Conservation (phyloP, 2,888 invertebrate species). For the Calephelis perditalis region DNA sequence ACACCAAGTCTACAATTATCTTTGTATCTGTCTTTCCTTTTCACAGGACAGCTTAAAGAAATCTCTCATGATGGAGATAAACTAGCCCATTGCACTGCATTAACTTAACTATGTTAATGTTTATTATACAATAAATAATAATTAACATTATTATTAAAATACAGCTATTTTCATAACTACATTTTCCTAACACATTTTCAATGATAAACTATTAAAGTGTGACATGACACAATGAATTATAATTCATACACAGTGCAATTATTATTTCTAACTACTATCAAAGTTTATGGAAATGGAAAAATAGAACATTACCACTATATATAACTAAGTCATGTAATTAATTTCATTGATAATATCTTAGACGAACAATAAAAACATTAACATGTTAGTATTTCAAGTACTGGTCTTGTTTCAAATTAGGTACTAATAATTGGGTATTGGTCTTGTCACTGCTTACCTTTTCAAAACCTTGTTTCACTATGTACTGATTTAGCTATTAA, state of each 20-base stretch:
- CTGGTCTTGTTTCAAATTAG: conserved; percentile 16
- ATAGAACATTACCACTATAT: too few relatives aligned
- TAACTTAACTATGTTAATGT: neutral
- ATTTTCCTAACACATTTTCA: too few relatives aligned
- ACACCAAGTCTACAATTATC: too few relatives aligned
- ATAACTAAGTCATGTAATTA: neutral
- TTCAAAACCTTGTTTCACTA: neutral
- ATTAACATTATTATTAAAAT: neutral
- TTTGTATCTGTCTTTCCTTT: too few relatives aligned
- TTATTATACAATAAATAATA: neutral
- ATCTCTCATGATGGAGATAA: too few relatives aligned
- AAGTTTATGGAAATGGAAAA: too few relatives aligned
- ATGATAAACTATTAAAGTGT: too few relatives aligned
- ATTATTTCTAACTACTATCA: too few relatives aligned
- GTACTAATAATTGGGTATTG: conserved; percentile 21
- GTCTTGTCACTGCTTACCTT: neutral
- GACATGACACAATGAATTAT: too few relatives aligned
- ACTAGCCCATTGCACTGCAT: too few relatives aligned
- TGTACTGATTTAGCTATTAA: neutral
- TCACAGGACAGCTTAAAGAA: too few relatives aligned
- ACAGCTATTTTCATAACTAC: neutral
- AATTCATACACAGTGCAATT: too few relatives aligned
- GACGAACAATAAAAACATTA: neutral
- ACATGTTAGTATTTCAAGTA: neutral
- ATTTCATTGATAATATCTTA: neutral